These are phyloP conservation scores for Lepetodrilus schrolli DNA, from an alignment of 2,888 invertebrate genomes.

Conservation along the genomic window DNA sequence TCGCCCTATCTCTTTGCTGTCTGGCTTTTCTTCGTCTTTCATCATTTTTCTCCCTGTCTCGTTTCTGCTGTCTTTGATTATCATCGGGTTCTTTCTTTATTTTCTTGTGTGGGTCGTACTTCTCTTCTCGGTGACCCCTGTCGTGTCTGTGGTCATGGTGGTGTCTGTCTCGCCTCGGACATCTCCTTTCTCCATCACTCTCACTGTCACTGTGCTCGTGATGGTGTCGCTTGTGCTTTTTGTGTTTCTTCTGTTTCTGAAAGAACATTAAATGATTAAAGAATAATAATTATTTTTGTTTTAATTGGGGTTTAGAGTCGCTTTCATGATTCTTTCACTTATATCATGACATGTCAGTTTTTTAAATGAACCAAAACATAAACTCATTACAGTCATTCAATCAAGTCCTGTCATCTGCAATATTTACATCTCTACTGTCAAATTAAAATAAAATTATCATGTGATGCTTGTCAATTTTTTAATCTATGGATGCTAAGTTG, in stretches of 20 bases:
- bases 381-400: no score
- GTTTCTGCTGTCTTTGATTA: constrained; percentile 46
- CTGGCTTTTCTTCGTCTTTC: constrained; percentile 49
- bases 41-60: constrained; percentile 54
- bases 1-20: constrained; percentile 46
- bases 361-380: no score
- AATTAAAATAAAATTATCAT: no score
- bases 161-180: background rate
- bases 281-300: no score
- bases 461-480: no score
- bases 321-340: no score
- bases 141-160: background rate
- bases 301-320: no score
- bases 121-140: background rate
- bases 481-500: no score
- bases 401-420: no score
- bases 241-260: constrained; percentile 25
- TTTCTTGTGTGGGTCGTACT: constrained; percentile 36
- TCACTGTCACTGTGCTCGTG: constrained; percentile 27
- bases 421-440: no score
- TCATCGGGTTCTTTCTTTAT: constrained; percentile 48
- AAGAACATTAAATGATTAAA: no score
- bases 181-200: background rate
- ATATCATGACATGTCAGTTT: no score
- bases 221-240: constrained; percentile 31